phyloP scores from a whole-genome alignment of 2,113 vertebrate genomes.

The Neolamprologus kungweensis region DNA sequence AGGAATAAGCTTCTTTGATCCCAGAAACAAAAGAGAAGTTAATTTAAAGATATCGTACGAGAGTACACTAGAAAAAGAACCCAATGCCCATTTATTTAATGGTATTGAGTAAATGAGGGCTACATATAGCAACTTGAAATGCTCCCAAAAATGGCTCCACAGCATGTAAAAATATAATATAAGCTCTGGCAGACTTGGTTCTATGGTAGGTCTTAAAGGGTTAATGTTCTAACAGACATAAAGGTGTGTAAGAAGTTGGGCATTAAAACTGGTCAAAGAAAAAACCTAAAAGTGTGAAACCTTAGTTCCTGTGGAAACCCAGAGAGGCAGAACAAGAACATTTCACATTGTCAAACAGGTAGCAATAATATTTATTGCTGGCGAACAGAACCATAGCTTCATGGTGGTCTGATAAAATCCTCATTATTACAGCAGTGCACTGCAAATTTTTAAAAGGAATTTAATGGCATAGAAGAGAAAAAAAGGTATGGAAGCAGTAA shows the following conservation, averaged over 20 bases:
- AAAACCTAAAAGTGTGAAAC: neutral
- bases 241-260: neutral
- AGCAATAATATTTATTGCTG: neutral
- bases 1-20: too few species aligned
- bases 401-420: neutral
- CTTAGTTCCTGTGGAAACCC: neutral
- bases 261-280: neutral
- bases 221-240: neutral
- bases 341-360: neutral
- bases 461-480: neutral
- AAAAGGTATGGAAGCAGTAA: neutral
- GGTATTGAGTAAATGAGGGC: too few species aligned
- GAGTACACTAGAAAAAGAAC: too few species aligned
- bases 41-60: too few species aligned
- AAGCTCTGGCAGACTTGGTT: too few species aligned
- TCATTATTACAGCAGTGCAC: neutral
- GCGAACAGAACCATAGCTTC: neutral
- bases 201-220: too few species aligned
- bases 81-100: too few species aligned
- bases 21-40: too few species aligned
- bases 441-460: neutral
- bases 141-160: too few species aligned
- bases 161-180: too few species aligned
- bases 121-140: fast-evolving
- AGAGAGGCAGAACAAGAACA: neutral